These are phyloP conservation scores for Zosterops pallidus DNA, from an alignment of 2,113 vertebrate species.

Conservation along the genomic window DNA sequence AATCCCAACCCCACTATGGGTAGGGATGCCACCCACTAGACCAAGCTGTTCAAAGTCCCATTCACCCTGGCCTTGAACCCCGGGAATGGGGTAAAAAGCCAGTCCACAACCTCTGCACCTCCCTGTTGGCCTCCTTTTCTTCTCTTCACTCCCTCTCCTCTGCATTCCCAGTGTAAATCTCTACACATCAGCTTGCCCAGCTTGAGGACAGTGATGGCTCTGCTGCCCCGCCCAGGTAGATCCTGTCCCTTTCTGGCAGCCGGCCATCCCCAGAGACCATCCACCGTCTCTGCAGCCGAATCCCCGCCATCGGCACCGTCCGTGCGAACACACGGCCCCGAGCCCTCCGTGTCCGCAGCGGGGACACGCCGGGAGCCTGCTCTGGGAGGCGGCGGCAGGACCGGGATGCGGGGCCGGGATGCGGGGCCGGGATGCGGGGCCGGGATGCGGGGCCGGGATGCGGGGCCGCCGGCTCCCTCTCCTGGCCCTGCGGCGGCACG, in stretches of 20 bases:
- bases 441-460: neutral
- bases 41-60: neutral
- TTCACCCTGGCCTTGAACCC: neutral
- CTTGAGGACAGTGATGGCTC: neutral
- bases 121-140: neutral
- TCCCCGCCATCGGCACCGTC: rapidly evolving
- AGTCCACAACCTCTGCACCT: neutral
- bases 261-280: too few species aligned
- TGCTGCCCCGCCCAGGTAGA: neutral
- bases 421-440: rapidly evolving
- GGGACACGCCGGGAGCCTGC: neutral
- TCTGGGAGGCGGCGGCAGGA: neutral
- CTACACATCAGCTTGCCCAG: neutral
- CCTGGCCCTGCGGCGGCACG: neutral
- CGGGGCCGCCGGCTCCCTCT: slow-evolving; percentile 27
- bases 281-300: rapidly evolving
- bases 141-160: neutral
- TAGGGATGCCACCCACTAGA: neutral
- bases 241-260: neutral
- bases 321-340: rapidly evolving
- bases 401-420: rapidly evolving
- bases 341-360: rapidly evolving
- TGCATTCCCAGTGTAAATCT: neutral
- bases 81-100: rapidly evolving
- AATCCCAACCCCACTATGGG: neutral